Conservation (phyloP, 2,797 vertebrate genomes). For the Bryconaethiops microstoma region DNA sequence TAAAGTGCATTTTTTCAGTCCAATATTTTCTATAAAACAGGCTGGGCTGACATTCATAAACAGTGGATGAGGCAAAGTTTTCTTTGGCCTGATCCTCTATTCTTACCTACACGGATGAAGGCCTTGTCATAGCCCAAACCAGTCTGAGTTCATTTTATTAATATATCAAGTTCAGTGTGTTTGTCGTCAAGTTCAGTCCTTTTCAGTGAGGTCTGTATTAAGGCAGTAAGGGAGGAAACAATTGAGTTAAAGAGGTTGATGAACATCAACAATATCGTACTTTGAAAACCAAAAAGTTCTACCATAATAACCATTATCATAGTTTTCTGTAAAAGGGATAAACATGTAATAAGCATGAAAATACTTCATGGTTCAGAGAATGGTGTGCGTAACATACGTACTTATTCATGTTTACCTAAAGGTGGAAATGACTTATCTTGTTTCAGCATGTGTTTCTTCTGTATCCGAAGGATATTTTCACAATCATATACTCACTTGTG, state of each 20-base stretch:
- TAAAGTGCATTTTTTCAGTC: background rate
- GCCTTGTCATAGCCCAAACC: constrained; percentile 62
- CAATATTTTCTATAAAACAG: background rate
- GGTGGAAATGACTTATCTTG: background rate
- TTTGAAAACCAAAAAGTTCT: constrained; percentile 1
- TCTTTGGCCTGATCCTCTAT: constrained; percentile 66
- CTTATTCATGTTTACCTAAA: constrained; percentile 34
- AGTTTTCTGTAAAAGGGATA: constrained; percentile 19
- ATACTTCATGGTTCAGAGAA: background rate
- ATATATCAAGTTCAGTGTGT: constrained; percentile 68
- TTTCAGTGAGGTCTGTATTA: constrained; percentile 74
- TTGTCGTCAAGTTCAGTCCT: constrained; percentile 70
- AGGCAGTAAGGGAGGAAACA: constrained; percentile 73
- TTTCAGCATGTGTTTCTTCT: background rate
- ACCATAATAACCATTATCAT: background rate
- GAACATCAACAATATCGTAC: constrained; percentile 60
- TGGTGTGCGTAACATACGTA: background rate
- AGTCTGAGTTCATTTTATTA: constrained; percentile 66
- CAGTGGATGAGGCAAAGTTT: constrained; percentile 60
- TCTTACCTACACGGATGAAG: constrained; percentile 72
- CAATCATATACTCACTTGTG: constrained; percentile 11
- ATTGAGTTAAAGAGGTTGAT: constrained; percentile 65
- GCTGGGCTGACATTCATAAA: constrained; percentile 33
- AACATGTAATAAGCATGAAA: constrained; percentile 38
- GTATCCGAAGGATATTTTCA: background rate